Conservation (phyloP, 1,140 invertebrate species). For the Diprion similis region DNA sequence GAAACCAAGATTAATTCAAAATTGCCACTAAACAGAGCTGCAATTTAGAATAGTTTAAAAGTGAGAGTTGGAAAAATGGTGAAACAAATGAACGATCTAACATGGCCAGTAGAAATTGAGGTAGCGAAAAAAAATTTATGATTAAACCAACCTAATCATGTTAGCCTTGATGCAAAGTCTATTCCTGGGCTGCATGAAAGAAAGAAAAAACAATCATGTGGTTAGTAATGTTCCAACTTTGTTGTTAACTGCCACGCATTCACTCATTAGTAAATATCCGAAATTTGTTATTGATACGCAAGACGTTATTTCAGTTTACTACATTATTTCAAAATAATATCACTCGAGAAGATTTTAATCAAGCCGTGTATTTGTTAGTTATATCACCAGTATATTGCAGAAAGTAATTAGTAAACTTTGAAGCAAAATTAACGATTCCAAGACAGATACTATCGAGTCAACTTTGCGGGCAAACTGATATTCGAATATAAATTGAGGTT, state of each 20-base stretch:
- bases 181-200: constrained; percentile 45
- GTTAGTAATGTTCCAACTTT: not conserved
- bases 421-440: no score
- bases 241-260: constrained; percentile 11
- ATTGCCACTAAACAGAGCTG: not conserved
- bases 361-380: no score
- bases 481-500: not conserved
- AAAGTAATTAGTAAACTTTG: no score
- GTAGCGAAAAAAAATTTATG: not conserved
- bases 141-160: constrained; percentile 44
- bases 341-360: no score
- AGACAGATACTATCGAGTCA: no score
- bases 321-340: no score
- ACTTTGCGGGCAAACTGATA: no score
- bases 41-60: no score
- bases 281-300: constrained; percentile 9
- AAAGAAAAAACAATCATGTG: constrained; percentile 25
- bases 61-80: not conserved
- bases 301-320: not conserved
- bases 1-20: not conserved
- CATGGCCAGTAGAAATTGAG: not conserved
- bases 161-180: constrained; percentile 32
- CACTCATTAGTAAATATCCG: constrained; percentile 3
- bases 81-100: no score
- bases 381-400: no score